Evolutionary conservation across 2,113 vertebrate genomes (phyloP), one percentile per base, ranked within the genome.

Genomic region (Microtus ochrogaster): DNA sequence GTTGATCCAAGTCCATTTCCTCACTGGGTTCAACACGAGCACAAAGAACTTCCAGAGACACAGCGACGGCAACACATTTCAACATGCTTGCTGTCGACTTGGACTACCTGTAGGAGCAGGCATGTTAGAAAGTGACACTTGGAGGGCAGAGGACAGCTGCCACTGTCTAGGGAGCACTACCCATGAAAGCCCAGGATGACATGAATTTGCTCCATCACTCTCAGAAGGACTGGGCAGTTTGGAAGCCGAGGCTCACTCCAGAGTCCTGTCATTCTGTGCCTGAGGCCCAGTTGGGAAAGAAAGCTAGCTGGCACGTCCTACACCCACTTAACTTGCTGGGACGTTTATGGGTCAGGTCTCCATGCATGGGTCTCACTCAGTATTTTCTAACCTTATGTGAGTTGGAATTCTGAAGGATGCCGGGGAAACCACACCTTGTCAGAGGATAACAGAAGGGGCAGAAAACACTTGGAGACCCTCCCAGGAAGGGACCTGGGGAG

Each of bases 1-100:
- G 95, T 58, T 98, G 98, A 1, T 99, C 98, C 98, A 98, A 98
- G 1, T 99, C 99, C 99, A 99, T 99, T 33, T 97, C 94, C 86
- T 92, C 21, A 14, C 0, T 0, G 39, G 55, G 63, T 0, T 3
- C 63, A 21, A 16, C 6, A 30, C 33, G 24, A 12, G 52, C 26
- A 11, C 0, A 30, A 2, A 0, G 1, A 0, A 8, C 11, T 63
- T 28, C 44, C 28, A 33, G 70, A n/a, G 86, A 66, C 4, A 5
- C n/a, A 22, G 41, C 1, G 4, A 73, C 1, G 1, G 14, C 49
- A 21, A 28, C n/a, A 1, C 1, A 16, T 10, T 5, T 65, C 0
- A 2, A 9, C 0, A 4, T 0, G 6, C 74, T 30, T 0, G 84
- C 26, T 2, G 11, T 44, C 41, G 5, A 3, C n/a, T 14, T 2